Evolutionary conservation across 2,888 invertebrate species (phyloP).

Genomic region (Stenotaenia linearis): DNA sequence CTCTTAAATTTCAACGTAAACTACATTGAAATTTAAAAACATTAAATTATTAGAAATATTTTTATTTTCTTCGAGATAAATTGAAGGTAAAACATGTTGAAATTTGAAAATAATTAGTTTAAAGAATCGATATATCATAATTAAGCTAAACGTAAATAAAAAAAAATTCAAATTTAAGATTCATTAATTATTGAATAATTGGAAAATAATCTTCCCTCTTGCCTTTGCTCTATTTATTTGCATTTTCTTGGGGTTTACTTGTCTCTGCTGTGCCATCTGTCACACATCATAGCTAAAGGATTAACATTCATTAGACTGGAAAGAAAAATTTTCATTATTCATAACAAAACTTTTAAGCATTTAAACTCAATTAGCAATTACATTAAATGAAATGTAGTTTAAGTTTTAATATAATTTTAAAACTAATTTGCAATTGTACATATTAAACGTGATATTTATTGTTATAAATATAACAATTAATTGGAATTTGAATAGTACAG

Average conservation of each 20-base stretch:
- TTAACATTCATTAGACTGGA: neutral
- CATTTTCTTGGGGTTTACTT: neutral
- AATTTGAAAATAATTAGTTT: neutral
- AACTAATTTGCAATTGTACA: too few relatives aligned
- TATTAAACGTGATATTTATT: neutral
- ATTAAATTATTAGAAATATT: too few relatives aligned
- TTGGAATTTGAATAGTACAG: too few relatives aligned
- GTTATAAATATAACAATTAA: too few relatives aligned
- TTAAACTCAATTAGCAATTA: neutral
- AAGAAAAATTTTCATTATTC: neutral
- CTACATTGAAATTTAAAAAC: neutral
- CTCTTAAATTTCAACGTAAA: neutral
- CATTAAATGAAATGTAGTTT: neutral
- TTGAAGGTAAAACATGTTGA: neutral
- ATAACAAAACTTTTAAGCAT: neutral
- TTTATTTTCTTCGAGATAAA: neutral
- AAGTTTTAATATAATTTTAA: neutral
- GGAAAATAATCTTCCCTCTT: neutral
- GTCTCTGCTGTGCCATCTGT: neutral
- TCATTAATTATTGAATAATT: neutral
- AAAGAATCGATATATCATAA: neutral
- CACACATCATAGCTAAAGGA: neutral
- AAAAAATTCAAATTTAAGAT: neutral
- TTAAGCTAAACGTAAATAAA: neutral
- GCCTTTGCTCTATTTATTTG: neutral